These are phyloP conservation scores for Ciona savignyi DNA, from an alignment of 23 tunicate species.

Conservation along the genomic window DNA sequence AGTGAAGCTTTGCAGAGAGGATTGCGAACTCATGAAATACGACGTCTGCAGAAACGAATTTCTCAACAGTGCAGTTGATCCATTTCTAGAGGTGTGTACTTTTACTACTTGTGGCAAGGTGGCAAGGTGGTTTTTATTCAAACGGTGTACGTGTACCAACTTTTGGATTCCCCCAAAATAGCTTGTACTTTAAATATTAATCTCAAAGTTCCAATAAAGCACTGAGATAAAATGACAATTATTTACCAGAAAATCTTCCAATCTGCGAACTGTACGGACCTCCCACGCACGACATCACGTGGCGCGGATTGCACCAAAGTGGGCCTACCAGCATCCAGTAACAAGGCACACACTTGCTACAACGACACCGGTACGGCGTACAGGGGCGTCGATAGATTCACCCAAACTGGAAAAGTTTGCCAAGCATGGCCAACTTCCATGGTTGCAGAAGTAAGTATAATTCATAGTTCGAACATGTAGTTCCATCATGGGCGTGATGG, in stretches of 20 bases:
- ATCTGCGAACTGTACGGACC: slow-evolving; percentile 40
- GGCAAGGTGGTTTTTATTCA: no score
- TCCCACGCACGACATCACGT: slow-evolving; percentile 32
- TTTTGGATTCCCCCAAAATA: background rate
- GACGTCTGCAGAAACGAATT: slow-evolving; percentile 63
- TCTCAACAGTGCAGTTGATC: slow-evolving; percentile 7
- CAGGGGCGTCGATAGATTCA: slow-evolving; percentile 32
- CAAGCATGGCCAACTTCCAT: slow-evolving; percentile 52
- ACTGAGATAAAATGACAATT: background rate
- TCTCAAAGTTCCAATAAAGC: no score
- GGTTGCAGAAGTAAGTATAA: slow-evolving; percentile 26
- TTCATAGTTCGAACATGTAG: no score
- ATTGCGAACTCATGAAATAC: slow-evolving; percentile 80
- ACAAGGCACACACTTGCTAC: slow-evolving; percentile 50
- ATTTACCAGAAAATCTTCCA: slow-evolving; percentile 32
- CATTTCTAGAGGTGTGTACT: slow-evolving; percentile 24
- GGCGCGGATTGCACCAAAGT: slow-evolving; percentile 41
- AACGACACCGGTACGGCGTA: slow-evolving; percentile 48
- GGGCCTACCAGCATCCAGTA: slow-evolving; percentile 28
- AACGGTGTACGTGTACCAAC: no score
- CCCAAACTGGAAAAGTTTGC: slow-evolving; percentile 53
- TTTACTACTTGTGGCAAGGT: background rate
- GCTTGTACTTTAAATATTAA: background rate
- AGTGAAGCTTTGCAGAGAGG: slow-evolving; percentile 65
- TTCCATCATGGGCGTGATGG: no score